phyloP scores from a whole-genome alignment of 2,888 invertebrate species.

The Thecophora atra region DNA sequence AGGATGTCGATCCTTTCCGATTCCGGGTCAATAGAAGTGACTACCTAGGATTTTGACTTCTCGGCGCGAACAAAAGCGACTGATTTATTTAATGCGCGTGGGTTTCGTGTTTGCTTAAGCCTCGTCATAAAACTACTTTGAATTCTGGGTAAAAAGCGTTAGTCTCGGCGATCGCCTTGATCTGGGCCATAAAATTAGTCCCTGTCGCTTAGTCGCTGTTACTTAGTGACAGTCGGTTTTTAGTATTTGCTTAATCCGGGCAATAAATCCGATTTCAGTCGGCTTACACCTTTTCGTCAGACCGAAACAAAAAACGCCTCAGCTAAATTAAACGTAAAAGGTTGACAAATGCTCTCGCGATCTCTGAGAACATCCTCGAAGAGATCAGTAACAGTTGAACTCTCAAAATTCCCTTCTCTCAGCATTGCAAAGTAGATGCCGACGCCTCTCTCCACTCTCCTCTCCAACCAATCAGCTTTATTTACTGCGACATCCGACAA shows the following conservation, averaged over 20 bases:
- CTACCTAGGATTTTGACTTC: neutral
- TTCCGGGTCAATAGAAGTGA: neutral
- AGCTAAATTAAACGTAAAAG: too few relatives aligned
- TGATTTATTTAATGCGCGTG: conserved; percentile 9
- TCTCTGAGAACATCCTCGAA: neutral
- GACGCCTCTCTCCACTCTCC: conserved; percentile 12
- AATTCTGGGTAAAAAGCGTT: conserved; percentile 11
- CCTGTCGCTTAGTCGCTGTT: neutral
- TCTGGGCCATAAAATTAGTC: conserved; percentile 19
- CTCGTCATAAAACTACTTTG: neutral
- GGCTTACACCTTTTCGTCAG: neutral
- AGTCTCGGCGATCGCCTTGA: neutral
- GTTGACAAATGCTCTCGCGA: too few relatives aligned
- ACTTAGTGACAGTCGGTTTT: conserved; percentile 17
- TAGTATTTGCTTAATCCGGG: conserved; percentile 25
- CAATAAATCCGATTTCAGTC: neutral
- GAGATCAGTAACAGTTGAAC: conserved; percentile 19
- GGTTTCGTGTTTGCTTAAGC: conserved; percentile 22
- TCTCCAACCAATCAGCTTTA: conserved; percentile 25
- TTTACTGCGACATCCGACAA: neutral
- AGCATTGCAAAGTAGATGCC: neutral
- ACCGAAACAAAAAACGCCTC: neutral
- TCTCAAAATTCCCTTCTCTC: too few relatives aligned
- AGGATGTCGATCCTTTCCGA: neutral
- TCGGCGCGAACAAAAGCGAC: neutral